Base-by-base conservation (phyloP, 2,888 invertebrate genomes). In the Drosophila heteroneura region DNA sequence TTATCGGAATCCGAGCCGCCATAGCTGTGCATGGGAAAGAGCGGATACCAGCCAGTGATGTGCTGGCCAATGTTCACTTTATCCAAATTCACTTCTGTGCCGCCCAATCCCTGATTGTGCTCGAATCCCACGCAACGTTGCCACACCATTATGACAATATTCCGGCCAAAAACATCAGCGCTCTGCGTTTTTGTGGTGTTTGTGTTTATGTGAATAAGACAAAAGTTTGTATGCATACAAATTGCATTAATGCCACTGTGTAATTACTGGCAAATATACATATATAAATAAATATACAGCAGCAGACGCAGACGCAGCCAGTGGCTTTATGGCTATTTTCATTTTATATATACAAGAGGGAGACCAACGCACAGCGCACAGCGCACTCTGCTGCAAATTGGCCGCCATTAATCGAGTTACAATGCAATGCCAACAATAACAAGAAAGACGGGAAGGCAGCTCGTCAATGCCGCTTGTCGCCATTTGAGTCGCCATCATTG, bases 111-210 rank as follows among this genome's bases (percentile, higher is more conserved):
- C 84, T 94, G 94, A 92, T 98, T 98, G 93, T 97, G 97, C 91
- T 97, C 97, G 93, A 97, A 97, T 5, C 97, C 97, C 71, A 97
- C 96, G 92, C 97, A 97, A 72, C 97, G 96, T 92, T 98, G 97
- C 98, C 98, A 98, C 58, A 98, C 95, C 97, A 98, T 98, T 63
- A 98, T 97, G 81, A 98, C 96, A 79, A 98, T 95, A 75, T 96
- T 96, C 66, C 98, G 95, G 0, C 97, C 97, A 33, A 96, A 95
- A 0, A 96, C 96, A 92, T 97, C 97, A 88, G 95, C 95, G 22
- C 96, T 95, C 95, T 95, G 54, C 35, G 19, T 39, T 53, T 57
- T 39, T 64, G 19, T 22, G 35, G 52, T 41, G 35, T 49, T 30
- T 35, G 39, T 54, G 33, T 52, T 37, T 56, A 37, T 30, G 65